Base-by-base conservation (phyloP, 2,113 vertebrate species). In the Hypocryptadius cinnamomeus region DNA sequence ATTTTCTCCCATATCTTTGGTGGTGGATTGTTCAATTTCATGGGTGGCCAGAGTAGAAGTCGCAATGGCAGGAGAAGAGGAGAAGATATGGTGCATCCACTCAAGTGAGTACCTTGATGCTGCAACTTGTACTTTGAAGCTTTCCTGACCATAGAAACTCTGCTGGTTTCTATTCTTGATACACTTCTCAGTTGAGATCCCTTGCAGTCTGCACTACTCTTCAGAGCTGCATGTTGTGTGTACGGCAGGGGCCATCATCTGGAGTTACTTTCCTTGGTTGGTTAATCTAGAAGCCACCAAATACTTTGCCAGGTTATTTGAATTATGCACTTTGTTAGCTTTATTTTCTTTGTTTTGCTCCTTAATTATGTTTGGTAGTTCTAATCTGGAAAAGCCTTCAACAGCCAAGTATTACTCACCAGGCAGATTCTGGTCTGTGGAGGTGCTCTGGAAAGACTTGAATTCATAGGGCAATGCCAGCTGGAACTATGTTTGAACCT, bases 1-100 rank as follows among this genome's bases (percentile, higher is more conserved):
- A 99, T 99, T 95, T 99, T 99, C 98, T 99, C 99, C 64, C 99
- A 99, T 92, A 99, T 99, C 96, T 99, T 99, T 97, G 99, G 99
- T 22, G 99, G 99, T 86, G 98, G 99, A 87, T 98, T 99, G 64
- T 99, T 99, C 70, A 98, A 99, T 69, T 99, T 99, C 95, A 99
- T 99, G 99, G 99, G 99, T 45, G 98, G 98, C 68, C 99, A 99
- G 89, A 98, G 98, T 77, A 98, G 99, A 94, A 99, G 98, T 97
- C 99, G 98, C 78, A 99, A 99, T 78, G 99, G 99, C 45, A 98
- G 98, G 95, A 98, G 99, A 94, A 98, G 98, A 98, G 99, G 99
- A 86, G 99, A 99, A 71, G 99, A 99, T 91, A 99, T 99, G 99
- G 98, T 99, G 92, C 99, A 99, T 96, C 99, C 99, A 53, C 98